Evolutionary conservation across 2,888 invertebrate genomes (phyloP).

Genomic region (Agrochola lota): DNA sequence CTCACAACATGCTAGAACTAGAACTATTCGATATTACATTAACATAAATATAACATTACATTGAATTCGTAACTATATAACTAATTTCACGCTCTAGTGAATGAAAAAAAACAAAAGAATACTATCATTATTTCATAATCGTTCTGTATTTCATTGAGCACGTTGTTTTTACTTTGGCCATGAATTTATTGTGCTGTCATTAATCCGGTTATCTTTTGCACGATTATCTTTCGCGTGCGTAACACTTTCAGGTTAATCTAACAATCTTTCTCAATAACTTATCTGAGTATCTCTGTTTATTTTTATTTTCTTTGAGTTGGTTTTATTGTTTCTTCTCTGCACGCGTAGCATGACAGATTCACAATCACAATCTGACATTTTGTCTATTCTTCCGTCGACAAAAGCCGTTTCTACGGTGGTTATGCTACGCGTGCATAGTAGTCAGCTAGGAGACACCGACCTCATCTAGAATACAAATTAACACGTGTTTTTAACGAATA

Average conservation of each 20-base stretch:
- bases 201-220: conserved; percentile 26
- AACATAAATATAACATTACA: conserved; percentile 11
- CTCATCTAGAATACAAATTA: too few species aligned
- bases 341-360: too few species aligned
- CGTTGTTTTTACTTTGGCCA: conserved; percentile 36
- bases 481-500: too few species aligned
- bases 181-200: conserved; percentile 30
- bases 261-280: background rate
- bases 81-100: conserved; percentile 42
- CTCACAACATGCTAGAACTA: background rate
- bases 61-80: conserved; percentile 14
- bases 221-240: conserved; percentile 18
- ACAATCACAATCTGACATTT: too few species aligned
- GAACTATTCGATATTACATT: conserved; percentile 17
- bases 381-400: too few species aligned
- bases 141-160: conserved; percentile 40
- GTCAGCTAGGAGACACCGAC: too few species aligned
- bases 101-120: conserved; percentile 52
- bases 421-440: too few species aligned
- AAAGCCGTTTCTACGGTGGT: too few species aligned
- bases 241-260: conserved; percentile 14
- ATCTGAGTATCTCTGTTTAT: too few species aligned
- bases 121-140: conserved; percentile 29
- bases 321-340: background rate
- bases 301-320: background rate